phyloP scores from a whole-genome alignment of 2,888 invertebrate species.

The Auanema sp. region DNA sequence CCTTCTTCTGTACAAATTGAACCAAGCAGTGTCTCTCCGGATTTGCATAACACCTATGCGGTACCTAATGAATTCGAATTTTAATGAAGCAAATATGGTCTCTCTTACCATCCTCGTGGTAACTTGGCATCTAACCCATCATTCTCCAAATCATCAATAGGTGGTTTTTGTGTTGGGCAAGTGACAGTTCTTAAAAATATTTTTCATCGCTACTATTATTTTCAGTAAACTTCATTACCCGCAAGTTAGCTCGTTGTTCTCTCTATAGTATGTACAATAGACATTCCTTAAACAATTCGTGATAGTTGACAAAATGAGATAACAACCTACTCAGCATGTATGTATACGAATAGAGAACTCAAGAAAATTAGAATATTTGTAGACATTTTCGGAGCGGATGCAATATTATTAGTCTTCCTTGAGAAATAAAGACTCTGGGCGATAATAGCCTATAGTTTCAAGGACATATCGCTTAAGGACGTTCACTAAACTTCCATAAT shows the following conservation, averaged over 20 bases:
- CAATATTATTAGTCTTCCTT: too few species aligned
- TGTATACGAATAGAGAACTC: too few species aligned
- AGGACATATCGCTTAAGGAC: too few species aligned
- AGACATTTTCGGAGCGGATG: too few species aligned
- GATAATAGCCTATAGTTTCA: too few species aligned
- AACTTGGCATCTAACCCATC: constrained; percentile 60
- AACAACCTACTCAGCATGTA: constrained; percentile 17
- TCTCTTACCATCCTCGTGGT: constrained; percentile 53
- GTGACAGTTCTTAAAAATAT: constrained; percentile 38
- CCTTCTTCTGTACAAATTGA: constrained; percentile 58
- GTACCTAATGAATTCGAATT: constrained; percentile 32
- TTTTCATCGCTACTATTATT: not conserved
- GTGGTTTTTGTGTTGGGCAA: constrained; percentile 56
- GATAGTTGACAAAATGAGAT: not conserved
- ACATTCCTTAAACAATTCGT: constrained; percentile 48
- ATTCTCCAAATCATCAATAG: constrained; percentile 44
- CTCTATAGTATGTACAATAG: constrained; percentile 62
- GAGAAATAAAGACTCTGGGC: too few species aligned
- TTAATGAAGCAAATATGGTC: constrained; percentile 1
- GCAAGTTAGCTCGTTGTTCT: constrained; percentile 61
- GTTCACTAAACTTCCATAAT: too few species aligned
- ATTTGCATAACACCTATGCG: constrained; percentile 60
- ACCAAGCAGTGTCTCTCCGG: constrained; percentile 58
- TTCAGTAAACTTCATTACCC: constrained; percentile 39
- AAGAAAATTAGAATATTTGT: too few species aligned